phyloP scores from a whole-genome alignment of 2,113 vertebrate genomes.

The Castor canadensis region DNA sequence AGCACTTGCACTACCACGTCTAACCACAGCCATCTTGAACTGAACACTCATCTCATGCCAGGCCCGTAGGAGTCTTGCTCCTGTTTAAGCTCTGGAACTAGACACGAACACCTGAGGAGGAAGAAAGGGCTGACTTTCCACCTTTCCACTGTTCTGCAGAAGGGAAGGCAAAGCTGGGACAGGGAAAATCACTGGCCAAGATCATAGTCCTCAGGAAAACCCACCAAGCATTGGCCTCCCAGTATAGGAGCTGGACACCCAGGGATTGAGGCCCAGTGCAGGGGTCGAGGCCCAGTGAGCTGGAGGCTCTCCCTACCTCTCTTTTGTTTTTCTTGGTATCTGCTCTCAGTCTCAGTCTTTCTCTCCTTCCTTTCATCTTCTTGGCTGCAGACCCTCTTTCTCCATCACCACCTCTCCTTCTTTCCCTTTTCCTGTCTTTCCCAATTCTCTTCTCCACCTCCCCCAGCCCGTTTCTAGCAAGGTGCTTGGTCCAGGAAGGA shows the following conservation, averaged over 20 bases:
- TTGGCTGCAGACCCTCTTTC: neutral
- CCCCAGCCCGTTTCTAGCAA: neutral
- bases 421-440: neutral
- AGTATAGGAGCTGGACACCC: neutral
- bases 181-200: neutral
- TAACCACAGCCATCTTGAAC: neutral
- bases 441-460: neutral
- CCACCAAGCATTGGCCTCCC: neutral
- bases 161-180: neutral
- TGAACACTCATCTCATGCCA: neutral
- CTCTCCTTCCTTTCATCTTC: no score
- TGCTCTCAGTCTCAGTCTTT: neutral
- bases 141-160: neutral
- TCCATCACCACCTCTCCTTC: neutral
- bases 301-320: neutral
- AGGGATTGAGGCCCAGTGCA: neutral
- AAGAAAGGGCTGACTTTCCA: neutral
- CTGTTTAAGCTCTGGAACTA: neutral
- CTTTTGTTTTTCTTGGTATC: neutral
- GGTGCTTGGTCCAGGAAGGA: neutral
- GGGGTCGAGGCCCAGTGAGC: neutral
- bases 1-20: neutral
- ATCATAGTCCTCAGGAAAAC: neutral
- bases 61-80: neutral
- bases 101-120: neutral